Evolutionary conservation across 1,140 invertebrate species (phyloP), one percentile per base, ranked within the genome.

Genomic region (Lepidostoma basale): DNA sequence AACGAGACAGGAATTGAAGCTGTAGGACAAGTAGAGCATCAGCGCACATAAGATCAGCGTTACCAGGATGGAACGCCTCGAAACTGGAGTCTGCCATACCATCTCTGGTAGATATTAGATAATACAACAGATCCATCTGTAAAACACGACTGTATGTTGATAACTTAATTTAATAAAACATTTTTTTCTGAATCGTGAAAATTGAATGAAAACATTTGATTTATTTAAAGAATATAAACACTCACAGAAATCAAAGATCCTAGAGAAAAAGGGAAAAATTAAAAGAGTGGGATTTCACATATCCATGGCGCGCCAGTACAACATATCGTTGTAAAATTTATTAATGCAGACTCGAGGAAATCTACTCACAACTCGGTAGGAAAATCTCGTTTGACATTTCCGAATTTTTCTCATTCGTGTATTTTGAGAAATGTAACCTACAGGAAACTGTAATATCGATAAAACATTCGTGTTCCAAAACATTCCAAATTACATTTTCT

Each of bases 1-100:
- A 18, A 86, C 76, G 23, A 86, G 72, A 74, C 85, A 87, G 28
- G 83, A 84, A 72, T 86, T 86, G 74, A 85, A 86, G 52, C 80
- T 80, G 70, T 85, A 86, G 12, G 83, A 83, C 45, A 87, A 77
- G 73, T 86, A 86, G 67, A 86, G 75, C 49, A 82, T 75, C 22
- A 78, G 75, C 44, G 77, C 67, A 62, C 78, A 80, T 67, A 79
- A 69, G 33, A 80, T 70, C 59, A 81, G 64, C 56, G 75, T 79
- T 64, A 81, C 75, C 72, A 74, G 73, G 58, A 81, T 69, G 68
- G 76, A 77, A 62, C 80, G 79, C 74, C 77, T 78, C 26, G 72
- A 73, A 25, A 73, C 65, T 52, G 62, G 62, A 45, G 60, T 52
- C 59, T 73, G 72, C 72, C 72, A 73, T 70, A 54, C 40, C 72